Evolutionary conservation across 2,888 invertebrate species (phyloP).

Genomic region (Laothoe populi): DNA sequence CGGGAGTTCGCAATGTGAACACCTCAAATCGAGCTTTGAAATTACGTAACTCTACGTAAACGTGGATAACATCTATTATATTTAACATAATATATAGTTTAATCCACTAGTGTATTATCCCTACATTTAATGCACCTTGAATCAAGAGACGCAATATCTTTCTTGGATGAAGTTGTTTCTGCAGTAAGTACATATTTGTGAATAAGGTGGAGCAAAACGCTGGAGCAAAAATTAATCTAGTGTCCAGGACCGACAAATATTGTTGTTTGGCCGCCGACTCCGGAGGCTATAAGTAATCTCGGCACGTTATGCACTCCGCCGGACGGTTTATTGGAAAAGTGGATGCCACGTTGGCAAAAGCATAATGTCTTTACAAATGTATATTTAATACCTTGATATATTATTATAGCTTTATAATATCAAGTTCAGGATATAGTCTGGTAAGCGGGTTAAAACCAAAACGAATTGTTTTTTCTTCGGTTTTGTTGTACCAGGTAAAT

Average conservation of each 20-base stretch:
- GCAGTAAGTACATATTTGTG: conserved; percentile 46
- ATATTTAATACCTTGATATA: conserved; percentile 29
- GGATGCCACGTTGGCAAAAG: conserved; percentile 44
- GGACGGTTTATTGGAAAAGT: conserved; percentile 76
- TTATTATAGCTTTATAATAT: conserved; percentile 31
- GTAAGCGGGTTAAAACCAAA: neutral
- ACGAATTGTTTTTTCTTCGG: too few relatives aligned
- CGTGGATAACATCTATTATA: too few relatives aligned
- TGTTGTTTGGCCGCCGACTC: conserved; percentile 73
- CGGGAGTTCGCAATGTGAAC: too few relatives aligned
- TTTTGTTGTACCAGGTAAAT: too few relatives aligned
- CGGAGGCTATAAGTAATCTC: conserved; percentile 77
- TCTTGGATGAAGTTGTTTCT: conserved; percentile 35
- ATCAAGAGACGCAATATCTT: conserved; percentile 35
- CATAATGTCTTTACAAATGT: conserved; percentile 31
- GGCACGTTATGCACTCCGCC: conserved; percentile 75
- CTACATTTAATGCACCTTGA: conserved; percentile 27
- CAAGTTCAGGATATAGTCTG: neutral
- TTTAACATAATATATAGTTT: neutral
- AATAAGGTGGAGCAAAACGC: conserved; percentile 62
- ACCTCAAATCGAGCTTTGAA: too few relatives aligned
- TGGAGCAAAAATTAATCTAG: conserved; percentile 78
- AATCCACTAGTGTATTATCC: neutral
- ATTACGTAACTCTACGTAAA: neutral
- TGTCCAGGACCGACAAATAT: conserved; percentile 76